These are phyloP conservation scores for Molossus molossus DNA, from an alignment of 2,797 vertebrate species.

Conservation along the genomic window DNA sequence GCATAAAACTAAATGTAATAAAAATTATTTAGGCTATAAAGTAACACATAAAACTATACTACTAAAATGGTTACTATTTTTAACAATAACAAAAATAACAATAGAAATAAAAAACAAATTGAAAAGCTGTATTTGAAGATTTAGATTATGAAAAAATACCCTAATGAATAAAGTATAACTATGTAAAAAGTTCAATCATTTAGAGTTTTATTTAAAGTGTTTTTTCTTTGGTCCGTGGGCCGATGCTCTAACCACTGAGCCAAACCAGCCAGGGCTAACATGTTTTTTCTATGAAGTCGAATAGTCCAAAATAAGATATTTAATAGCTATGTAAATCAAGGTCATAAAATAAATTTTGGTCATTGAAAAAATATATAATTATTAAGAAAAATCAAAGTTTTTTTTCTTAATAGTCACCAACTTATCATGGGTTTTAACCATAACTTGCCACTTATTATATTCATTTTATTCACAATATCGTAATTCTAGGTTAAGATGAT, in stretches of 20 bases:
- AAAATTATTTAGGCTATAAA: conserved; percentile 71
- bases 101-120: conserved; percentile 75
- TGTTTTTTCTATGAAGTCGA: conserved; percentile 72
- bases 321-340: conserved; percentile 72
- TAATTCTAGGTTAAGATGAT: not conserved
- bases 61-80: conserved; percentile 71
- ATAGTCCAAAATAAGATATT: conserved; percentile 83
- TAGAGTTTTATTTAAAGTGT: conserved; percentile 77
- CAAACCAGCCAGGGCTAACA: no score
- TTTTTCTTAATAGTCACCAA: not conserved
- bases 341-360: conserved; percentile 68
- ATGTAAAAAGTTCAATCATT: conserved; percentile 84
- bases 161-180: conserved; percentile 83
- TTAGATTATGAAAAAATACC: conserved; percentile 77
- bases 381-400: conserved; percentile 1
- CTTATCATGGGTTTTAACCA: not conserved
- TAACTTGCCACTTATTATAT: not conserved
- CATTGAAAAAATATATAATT: not conserved
- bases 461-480: conserved; percentile 62
- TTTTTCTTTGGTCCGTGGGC: conserved; percentile 18
- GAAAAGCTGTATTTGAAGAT: conserved; percentile 85
- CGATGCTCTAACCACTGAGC: no score
- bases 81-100: conserved; percentile 78
- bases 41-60: conserved; percentile 30
- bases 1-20: conserved; percentile 85